Conservation (phyloP, 2,113 vertebrate species). For the Amphiprion percula region DNA sequence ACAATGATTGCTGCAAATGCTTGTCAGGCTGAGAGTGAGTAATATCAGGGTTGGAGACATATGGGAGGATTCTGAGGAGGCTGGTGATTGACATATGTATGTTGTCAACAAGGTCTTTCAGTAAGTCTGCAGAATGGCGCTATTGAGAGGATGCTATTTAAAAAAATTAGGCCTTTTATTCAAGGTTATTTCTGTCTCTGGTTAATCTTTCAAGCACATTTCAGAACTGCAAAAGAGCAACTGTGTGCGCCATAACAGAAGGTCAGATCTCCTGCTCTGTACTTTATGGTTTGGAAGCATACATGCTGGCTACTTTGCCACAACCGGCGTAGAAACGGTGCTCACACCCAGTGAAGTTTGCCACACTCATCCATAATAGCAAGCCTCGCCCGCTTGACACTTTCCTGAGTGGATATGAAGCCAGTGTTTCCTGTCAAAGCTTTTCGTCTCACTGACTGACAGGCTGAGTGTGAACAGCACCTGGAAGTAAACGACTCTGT, state of each 20-base stretch:
- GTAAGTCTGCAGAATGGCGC: constrained; percentile 34
- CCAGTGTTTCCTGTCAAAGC: constrained; percentile 31
- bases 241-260: constrained; percentile 24
- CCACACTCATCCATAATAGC: constrained; percentile 34
- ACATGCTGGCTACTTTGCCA: constrained; percentile 24
- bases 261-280: constrained; percentile 43
- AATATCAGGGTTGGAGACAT: constrained; percentile 75
- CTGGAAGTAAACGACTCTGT: constrained; percentile 55
- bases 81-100: constrained; percentile 71
- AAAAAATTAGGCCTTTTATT: constrained; percentile 48
- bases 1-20: constrained; percentile 61
- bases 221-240: neutral
- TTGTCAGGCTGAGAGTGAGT: constrained; percentile 73
- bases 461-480: constrained; percentile 53
- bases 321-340: neutral
- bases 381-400: constrained; percentile 25
- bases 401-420: constrained; percentile 45
- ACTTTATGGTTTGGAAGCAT: constrained; percentile 42
- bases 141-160: constrained; percentile 40
- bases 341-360: constrained; percentile 44
- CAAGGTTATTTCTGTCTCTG: constrained; percentile 57
- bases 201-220: constrained; percentile 33
- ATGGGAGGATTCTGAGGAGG: constrained; percentile 69
- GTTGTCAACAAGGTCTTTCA: constrained; percentile 56
- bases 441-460: constrained; percentile 53